Evolutionary conservation across 30 jellyfish, hydroid and myxozoan genomes (phyloP), one percentile per base, ranked within the genome.

Genomic region (Aurelia aurita complex sp. Pacific): DNA sequence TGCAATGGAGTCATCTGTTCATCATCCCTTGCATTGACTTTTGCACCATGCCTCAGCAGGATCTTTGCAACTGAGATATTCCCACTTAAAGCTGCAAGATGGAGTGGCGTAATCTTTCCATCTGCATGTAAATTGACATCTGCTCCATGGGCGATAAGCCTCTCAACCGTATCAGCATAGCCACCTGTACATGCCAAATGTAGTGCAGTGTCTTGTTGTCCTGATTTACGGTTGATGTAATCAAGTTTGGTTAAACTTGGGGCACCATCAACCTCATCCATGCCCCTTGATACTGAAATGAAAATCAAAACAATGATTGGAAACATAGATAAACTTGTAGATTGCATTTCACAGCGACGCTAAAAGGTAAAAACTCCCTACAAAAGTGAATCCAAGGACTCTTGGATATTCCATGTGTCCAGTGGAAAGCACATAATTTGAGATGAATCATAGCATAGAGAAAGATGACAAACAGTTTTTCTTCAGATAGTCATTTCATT

Each of bases 111-210:
- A 64, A 78, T 73, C 43, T 69, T 73, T 16, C 96, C 94, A 74
- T 85, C 99, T 10, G 99, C 89, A 16, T 69, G 76, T 14, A 69
- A 67, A 76, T 94, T 89, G 5, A 94, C 99, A 75, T 89, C 80
- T 13, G 99, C 99, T 42, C 99, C 99, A 78, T 89, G 86, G 19
- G 76, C 16, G 6, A 94, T 81, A 85, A 94, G 63, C 14, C 76
- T 83, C 69, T 89, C 86, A 33, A 89, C 99, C 19, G 95, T 60
- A 18, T 94, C 81, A 15, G 67, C 76, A 64, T 89, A 90, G 4
- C 99, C 99, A 29, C 88, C 94, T 19, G 92, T 97, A 32, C 97
- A 86, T 38, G 99, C 97, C 59, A 94, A 66, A 70, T 94, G 99
- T 81, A 94, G 67, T 10, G 99, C 93, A 67, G 99, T 85, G 71